Evolutionary conservation across 2,113 vertebrate species (phyloP), one percentile per base, ranked within the genome.

Genomic region (Tragelaphus strepsiceros): DNA sequence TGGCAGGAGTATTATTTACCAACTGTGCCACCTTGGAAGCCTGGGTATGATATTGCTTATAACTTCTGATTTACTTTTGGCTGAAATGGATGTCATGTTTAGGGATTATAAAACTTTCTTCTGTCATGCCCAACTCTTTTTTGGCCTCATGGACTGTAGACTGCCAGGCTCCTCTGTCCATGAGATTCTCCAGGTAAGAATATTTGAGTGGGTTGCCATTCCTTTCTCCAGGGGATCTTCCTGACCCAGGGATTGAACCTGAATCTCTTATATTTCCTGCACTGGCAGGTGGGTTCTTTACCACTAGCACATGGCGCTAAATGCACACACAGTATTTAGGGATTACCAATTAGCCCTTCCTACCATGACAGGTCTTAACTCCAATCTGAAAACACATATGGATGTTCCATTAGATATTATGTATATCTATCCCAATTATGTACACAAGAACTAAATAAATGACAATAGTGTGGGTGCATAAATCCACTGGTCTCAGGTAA

Each of bases 1-100:
- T 74, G 71, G 21, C 71, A 74, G 35, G 67, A 39, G 35, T 24
- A 24, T 24, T 43, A 11, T 22, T 74, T 43, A 74, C 5, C 71
- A 43, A 43, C 21, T 6, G 21, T 22, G 35, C 21, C 21, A 24
- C 21, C 35, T 74, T 2, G 0, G n/a, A 71, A 35, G 17, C 64
- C 64, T 93, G 43, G 43, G 21, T 53, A 19, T 53, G 6, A 32
- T 58, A 58, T 4, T n/a, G 49, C 22, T 51, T 71, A 39, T 71
- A n/a, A 39, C 24, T 90, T 74, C 28, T 88, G 30, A 39, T 39
- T 77, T 93, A 78, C 84, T 93, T 78, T 78, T 83, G 28, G 22
- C 7, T 59, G n/a, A 32, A 7, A 2, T 90, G 30, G 30, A 12
- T 43, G 59, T 13, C 12, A 59, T 43, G 22, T 83, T 71, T 51